Conservation (phyloP, 2,888 invertebrate species). For the Lymantria monacha region DNA sequence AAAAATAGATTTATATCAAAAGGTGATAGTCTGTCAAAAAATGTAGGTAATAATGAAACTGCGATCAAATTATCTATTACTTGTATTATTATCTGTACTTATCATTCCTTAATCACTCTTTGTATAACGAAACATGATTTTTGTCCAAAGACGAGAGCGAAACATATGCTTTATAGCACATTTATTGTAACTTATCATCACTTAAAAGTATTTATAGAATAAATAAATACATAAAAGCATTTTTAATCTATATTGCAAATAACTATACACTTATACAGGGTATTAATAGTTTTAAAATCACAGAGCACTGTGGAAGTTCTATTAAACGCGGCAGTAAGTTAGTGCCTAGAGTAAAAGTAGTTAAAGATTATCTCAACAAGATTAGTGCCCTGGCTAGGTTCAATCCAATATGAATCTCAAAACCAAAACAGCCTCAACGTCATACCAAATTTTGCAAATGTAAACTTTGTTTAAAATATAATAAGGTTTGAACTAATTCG, state of each 20-base stretch:
- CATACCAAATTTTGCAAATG: slow-evolving; percentile 15
- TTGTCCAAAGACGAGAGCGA: too few species aligned
- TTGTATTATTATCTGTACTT: too few species aligned
- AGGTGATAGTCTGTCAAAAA: too few species aligned
- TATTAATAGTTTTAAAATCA: slow-evolving; percentile 47
- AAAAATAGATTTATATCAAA: too few species aligned
- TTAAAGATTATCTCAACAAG: slow-evolving; percentile 70
- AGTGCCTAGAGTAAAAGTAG: slow-evolving; percentile 67
- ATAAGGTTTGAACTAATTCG: slow-evolving; percentile 46
- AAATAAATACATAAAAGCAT: too few species aligned
- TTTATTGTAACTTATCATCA: too few species aligned
- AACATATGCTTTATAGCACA: too few species aligned
- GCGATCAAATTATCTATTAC: too few species aligned
- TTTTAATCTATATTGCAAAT: too few species aligned
- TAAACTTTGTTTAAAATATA: slow-evolving; percentile 37
- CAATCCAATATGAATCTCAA: slow-evolving; percentile 34
- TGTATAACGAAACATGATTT: not conserved
- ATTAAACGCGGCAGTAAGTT: slow-evolving; percentile 57
- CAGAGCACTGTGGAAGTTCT: slow-evolving; percentile 52
- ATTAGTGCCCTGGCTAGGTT: slow-evolving; percentile 75
- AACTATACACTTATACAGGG: not conserved
- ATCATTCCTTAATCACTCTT: too few species aligned
- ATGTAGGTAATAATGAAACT: too few species aligned
- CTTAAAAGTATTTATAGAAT: too few species aligned
- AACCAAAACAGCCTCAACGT: slow-evolving; percentile 21